Percentiles rank a stretch among this genome's conserved stretches.
Evolutionary conservation across 2,113 vertebrate species (phyloP).

Genomic region (Panthera tigris): DNA sequence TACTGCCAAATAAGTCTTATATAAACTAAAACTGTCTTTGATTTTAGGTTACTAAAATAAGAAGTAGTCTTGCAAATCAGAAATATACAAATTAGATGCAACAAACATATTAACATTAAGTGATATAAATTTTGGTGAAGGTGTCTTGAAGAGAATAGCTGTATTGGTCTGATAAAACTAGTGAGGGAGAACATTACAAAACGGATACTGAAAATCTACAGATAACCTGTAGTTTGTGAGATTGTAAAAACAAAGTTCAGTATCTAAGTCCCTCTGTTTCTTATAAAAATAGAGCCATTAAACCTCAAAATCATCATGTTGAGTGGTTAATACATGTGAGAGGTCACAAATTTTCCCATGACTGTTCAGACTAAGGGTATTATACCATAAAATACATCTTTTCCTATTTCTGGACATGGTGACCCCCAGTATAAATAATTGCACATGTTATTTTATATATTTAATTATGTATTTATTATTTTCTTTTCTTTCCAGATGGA

Average conservation of each 20-base stretch:
- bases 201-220: neutral
- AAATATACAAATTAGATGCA: neutral
- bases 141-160: neutral
- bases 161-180: neutral
- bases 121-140: neutral
- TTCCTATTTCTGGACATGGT: neutral
- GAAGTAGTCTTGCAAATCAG: neutral
- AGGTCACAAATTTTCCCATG: neutral
- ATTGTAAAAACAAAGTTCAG: neutral
- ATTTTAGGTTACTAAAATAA: neutral
- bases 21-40: neutral
- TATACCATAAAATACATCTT: neutral
- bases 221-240: neutral
- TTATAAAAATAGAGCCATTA: neutral
- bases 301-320: constrained; percentile 39
- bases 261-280: constrained; percentile 57
- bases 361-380: neutral
- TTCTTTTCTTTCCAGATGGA: constrained; percentile 65
- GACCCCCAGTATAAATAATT: constrained; percentile 43
- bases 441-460: neutral
- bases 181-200: neutral
- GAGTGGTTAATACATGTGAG: constrained; percentile 35
- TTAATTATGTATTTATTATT: constrained; percentile 35
- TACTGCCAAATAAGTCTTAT: neutral
- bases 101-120: neutral